Base-by-base conservation (phyloP, 2,888 invertebrate species). In the Galerucella pusilla region DNA sequence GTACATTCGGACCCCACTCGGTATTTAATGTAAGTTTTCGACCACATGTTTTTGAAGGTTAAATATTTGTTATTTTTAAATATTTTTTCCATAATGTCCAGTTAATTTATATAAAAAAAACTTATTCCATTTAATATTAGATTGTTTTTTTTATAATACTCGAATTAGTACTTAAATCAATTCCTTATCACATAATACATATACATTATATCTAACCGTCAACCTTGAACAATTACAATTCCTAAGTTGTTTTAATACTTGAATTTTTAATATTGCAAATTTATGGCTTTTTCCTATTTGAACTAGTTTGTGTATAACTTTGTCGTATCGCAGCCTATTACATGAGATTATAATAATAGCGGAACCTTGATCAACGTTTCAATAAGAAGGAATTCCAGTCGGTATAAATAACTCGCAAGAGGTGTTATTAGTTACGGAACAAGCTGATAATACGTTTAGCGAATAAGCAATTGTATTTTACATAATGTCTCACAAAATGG, bases 301-400 rank as follows among this genome's bases (percentile, higher is more conserved):
- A 64, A 65, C 71, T 52, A 64, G 71, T 71, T 42, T 59, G 14
- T 65, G 14, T n/a, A 59, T 20, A 59, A 65, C 54, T 45, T 45
- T 65, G 25, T 65, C 59, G 49, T 49, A 61, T 61, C 14, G 46
- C 7, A 61, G 69, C 57, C 20, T 25, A 65, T 71, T 65, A 59
- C 65, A 57, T 65, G 59, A 65, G 65, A 59, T 71, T 71, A 71
- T 71, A 71, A 71, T 71, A 65, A 65, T 65, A 71, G 42, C 71
- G 52, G 57, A 71, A 71, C 71, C 71, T 71, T 71, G 71, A 57
- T 71, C 20, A 71, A 65, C 46, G 25, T 71, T 71, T 42, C 64
- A 57, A 46, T 54, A 46, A 71, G 71, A 71, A 64, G 71, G 65
- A 71, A 71, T 71, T 71, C 57, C 71, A 71, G 45, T 52, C n/a